Evolutionary conservation across 2,888 invertebrate genomes (phyloP).

Genomic region (Eupsilia transversa): DNA sequence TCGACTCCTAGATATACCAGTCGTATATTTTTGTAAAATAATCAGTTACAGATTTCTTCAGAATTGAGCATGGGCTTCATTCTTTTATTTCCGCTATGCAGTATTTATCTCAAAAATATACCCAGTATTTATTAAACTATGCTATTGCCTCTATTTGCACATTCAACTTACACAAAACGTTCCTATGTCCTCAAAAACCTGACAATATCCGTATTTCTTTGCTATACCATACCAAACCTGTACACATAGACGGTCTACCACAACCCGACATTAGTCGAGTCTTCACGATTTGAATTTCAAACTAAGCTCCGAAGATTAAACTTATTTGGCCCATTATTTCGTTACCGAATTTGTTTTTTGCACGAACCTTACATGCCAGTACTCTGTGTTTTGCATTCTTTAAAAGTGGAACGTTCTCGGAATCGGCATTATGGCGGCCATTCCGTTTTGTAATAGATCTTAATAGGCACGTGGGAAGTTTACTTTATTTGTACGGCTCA

Average conservation of each 20-base stretch:
- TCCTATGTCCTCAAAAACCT: not conserved
- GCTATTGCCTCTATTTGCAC: not conserved
- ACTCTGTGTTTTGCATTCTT: slow-evolving; percentile 58
- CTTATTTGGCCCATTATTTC: slow-evolving; percentile 65
- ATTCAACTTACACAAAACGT: not conserved
- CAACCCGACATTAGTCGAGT: slow-evolving; percentile 59
- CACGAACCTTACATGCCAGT: slow-evolving; percentile 61
- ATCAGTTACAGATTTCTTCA: not conserved
- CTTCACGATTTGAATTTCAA: slow-evolving; percentile 72
- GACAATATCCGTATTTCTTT: slow-evolving; percentile 15
- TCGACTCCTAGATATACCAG: not conserved
- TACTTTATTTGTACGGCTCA: slow-evolving; percentile 32
- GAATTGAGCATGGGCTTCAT: not conserved
- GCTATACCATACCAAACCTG: slow-evolving; percentile 18
- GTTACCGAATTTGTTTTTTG: slow-evolving; percentile 66
- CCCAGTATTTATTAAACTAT: not conserved
- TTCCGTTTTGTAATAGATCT: slow-evolving; percentile 62
- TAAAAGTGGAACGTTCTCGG: slow-evolving; percentile 52
- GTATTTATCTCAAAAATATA: not conserved
- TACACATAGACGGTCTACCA: slow-evolving; percentile 45
- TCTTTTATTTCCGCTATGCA: not conserved
- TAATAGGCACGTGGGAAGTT: slow-evolving; percentile 48
- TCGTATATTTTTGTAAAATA: not conserved
- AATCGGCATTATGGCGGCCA: slow-evolving; percentile 50
- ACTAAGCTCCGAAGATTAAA: slow-evolving; percentile 67